Percentiles rank a stretch among this genome's conserved stretches.
These are phyloP conservation scores for Lathronympha strigana DNA, from an alignment of 2,888 invertebrate genomes.

Conservation along the genomic window DNA sequence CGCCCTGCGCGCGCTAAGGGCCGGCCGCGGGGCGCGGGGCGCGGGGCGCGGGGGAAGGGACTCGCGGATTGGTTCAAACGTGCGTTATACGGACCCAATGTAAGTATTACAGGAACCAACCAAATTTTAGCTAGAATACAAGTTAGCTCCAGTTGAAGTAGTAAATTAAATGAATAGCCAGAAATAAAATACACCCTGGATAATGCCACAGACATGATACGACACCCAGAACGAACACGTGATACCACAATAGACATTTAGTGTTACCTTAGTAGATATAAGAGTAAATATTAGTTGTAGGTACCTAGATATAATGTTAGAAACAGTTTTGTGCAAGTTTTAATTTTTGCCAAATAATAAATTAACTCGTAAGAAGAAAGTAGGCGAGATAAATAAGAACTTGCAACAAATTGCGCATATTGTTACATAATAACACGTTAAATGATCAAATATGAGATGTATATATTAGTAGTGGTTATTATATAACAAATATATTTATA, in stretches of 20 bases:
- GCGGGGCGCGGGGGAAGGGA: conserved; percentile 54
- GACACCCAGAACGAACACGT: conserved; percentile 51
- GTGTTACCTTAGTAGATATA: conserved; percentile 53
- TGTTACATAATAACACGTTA: conserved; percentile 68
- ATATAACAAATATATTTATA: conserved; percentile 60
- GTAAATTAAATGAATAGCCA: conserved; percentile 30
- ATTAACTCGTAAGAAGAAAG: conserved; percentile 51
- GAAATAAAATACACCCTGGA: conserved; percentile 44
- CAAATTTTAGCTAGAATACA: conserved; percentile 63
- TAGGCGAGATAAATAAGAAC: conserved; percentile 13
- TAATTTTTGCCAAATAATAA: conserved; percentile 24
- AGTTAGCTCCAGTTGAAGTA: conserved; percentile 48
- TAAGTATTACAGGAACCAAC: conserved; percentile 66
- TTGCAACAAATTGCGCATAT: conserved; percentile 48
- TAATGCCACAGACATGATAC: conserved; percentile 47
- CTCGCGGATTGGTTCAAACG: conserved; percentile 80
- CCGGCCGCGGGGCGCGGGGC: conserved; percentile 69
- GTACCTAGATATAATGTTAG: conserved; percentile 25
- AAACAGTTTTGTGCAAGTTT: conserved; percentile 11
- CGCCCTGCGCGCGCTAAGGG: conserved; percentile 89
- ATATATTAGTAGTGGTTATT: conserved; percentile 55
- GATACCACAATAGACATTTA: conserved; percentile 55
- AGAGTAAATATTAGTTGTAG: conserved; percentile 15
- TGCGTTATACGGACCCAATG: conserved; percentile 65
- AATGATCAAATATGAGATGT: conserved; percentile 41